phyloP scores from a whole-genome alignment of 2,888 invertebrate genomes.

The Cerastis leucographa region DNA sequence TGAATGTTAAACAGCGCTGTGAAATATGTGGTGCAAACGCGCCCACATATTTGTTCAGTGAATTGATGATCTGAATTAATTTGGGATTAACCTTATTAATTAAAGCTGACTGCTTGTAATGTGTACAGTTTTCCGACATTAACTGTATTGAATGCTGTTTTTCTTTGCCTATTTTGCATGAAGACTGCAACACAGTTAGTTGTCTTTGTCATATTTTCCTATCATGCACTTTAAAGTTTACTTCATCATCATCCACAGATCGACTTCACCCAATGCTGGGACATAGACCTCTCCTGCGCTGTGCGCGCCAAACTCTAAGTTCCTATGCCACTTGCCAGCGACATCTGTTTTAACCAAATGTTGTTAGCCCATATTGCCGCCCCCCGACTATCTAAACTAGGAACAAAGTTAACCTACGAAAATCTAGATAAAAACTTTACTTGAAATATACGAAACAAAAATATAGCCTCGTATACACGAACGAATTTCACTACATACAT shows the following conservation, averaged over 20 bases:
- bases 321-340: neutral
- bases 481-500: constrained; percentile 33
- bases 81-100: constrained; percentile 21
- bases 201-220: neutral
- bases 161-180: neutral
- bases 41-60: constrained; percentile 33
- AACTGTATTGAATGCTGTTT: neutral
- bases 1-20: constrained; percentile 68
- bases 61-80: constrained; percentile 43
- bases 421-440: neutral
- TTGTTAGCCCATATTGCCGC: neutral
- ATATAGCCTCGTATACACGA: neutral
- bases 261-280: neutral
- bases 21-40: constrained; percentile 54
- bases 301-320: neutral
- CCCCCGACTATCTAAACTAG: neutral
- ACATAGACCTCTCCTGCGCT: neutral
- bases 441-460: neutral
- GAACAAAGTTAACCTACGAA: neutral
- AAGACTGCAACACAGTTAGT: neutral
- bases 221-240: neutral
- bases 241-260: neutral
- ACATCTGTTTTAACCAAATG: neutral
- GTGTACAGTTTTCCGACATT: neutral
- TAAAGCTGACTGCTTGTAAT: neutral